Evolutionary conservation across 1,140 invertebrate genomes (phyloP).

Genomic region (Drosophila sturtevanti): DNA sequence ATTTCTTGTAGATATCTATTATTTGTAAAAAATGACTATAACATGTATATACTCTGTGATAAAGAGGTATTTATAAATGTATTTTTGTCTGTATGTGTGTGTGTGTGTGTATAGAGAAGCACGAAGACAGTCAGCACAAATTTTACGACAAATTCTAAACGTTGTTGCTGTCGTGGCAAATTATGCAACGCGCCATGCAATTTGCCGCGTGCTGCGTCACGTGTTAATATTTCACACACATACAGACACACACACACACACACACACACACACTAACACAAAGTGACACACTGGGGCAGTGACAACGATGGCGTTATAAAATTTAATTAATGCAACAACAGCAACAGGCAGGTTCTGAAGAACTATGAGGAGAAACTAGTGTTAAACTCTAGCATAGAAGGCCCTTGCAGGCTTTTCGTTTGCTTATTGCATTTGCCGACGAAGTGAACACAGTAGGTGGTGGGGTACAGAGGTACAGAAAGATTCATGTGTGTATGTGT

Average conservation of each 20-base stretch:
- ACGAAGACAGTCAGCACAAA: conserved; percentile 18
- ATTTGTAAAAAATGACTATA: too few relatives aligned
- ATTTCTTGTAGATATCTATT: too few relatives aligned
- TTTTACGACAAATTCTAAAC: conserved; percentile 59
- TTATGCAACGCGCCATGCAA: conserved; percentile 66
- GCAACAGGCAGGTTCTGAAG: conserved; percentile 17
- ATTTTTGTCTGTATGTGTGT: too few relatives aligned
- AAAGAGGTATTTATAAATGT: background rate
- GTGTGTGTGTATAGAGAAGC: background rate
- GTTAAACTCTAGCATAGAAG: conserved; percentile 35
- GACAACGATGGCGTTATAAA: conserved; percentile 64
- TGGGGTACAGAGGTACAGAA: conserved; percentile 10
- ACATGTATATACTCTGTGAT: background rate
- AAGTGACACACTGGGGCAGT: conserved; percentile 9
- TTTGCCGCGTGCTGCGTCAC: conserved; percentile 62
- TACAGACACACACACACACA: conserved; percentile 13
- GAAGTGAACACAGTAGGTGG: conserved; percentile 28
- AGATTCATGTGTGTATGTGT: background rate
- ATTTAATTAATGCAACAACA: conserved; percentile 69
- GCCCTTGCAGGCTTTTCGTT: conserved; percentile 47
- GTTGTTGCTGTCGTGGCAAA: conserved; percentile 55
- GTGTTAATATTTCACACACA: conserved; percentile 60
- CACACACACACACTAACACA: conserved; percentile 11
- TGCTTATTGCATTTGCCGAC: conserved; percentile 47
- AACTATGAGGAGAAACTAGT: conserved; percentile 22